These are phyloP conservation scores for Eurosta solidaginis DNA, from an alignment of 1,140 invertebrate genomes.

Conservation along the genomic window DNA sequence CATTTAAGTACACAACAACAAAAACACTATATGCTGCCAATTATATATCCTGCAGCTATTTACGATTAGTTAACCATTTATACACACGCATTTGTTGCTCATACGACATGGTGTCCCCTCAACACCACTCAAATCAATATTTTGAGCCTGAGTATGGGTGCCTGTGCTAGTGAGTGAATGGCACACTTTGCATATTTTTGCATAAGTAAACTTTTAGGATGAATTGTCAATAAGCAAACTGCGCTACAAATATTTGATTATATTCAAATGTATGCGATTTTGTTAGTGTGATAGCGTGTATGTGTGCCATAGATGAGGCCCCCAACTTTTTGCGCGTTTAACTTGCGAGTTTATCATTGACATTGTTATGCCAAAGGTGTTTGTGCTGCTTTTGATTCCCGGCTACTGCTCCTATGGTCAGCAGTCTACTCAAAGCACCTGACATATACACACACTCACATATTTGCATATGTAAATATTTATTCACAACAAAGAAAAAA, in stretches of 20 bases:
- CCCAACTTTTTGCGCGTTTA: background rate
- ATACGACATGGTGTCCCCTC: background rate
- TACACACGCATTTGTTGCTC: background rate
- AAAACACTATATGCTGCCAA: background rate
- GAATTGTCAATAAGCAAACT: background rate
- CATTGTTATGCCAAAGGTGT: conserved; percentile 56
- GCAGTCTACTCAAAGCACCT: background rate
- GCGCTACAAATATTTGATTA: background rate
- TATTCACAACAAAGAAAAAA: too few species aligned
- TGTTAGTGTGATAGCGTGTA: background rate
- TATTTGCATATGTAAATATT: background rate
- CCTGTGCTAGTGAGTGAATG: background rate
- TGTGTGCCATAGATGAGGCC: background rate
- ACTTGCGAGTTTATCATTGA: conserved; percentile 53
- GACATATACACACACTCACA: background rate
- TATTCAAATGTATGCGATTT: background rate
- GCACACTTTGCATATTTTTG: background rate
- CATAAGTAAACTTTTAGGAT: background rate
- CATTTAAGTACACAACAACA: too few species aligned
- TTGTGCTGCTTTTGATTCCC: conserved; percentile 34
- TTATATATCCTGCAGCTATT: background rate
- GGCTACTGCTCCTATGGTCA: conserved; percentile 32
- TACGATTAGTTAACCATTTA: background rate
- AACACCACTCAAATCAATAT: background rate
- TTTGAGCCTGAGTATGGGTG: background rate